phyloP scores from a whole-genome alignment of 2,888 invertebrate genomes.

The Drosophila pseudotalamancana region DNA sequence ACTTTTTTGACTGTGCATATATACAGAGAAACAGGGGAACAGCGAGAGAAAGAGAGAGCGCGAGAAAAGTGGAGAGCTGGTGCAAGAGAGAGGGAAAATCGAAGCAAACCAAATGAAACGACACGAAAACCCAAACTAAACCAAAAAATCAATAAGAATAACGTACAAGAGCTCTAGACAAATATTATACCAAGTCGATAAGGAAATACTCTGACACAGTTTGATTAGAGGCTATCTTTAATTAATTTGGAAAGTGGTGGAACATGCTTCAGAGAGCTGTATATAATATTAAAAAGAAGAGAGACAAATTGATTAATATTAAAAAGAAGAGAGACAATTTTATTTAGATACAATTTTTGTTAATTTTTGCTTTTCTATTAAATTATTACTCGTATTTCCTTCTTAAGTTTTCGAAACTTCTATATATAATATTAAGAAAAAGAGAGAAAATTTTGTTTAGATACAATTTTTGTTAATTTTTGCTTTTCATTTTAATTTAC shows the following conservation, averaged over 20 bases:
- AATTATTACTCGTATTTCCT: too few relatives aligned
- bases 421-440: too few relatives aligned
- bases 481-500: too few relatives aligned
- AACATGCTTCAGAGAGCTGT: not conserved
- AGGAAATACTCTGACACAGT: slow-evolving; percentile 44
- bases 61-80: not conserved
- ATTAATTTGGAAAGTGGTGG: not conserved
- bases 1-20: slow-evolving; percentile 47
- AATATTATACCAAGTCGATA: slow-evolving; percentile 24
- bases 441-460: too few relatives aligned
- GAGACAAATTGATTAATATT: too few relatives aligned
- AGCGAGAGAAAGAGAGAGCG: not conserved
- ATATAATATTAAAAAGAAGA: too few relatives aligned
- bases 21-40: not conserved
- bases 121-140: slow-evolving; percentile 42
- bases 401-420: too few relatives aligned
- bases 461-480: too few relatives aligned
- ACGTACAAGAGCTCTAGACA: slow-evolving; percentile 36
- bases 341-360: too few relatives aligned
- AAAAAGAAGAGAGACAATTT: too few relatives aligned
- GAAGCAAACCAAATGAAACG: slow-evolving; percentile 36
- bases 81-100: slow-evolving; percentile 23
- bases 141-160: slow-evolving; percentile 73
- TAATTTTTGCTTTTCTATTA: too few relatives aligned
- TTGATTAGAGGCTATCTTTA: slow-evolving; percentile 16